Percentiles rank a stretch among this genome's conserved stretches.
These are phyloP conservation scores for Oncorhynchus gorbuscha DNA, from an alignment of 2,113 vertebrate genomes.

Conservation along the genomic window DNA sequence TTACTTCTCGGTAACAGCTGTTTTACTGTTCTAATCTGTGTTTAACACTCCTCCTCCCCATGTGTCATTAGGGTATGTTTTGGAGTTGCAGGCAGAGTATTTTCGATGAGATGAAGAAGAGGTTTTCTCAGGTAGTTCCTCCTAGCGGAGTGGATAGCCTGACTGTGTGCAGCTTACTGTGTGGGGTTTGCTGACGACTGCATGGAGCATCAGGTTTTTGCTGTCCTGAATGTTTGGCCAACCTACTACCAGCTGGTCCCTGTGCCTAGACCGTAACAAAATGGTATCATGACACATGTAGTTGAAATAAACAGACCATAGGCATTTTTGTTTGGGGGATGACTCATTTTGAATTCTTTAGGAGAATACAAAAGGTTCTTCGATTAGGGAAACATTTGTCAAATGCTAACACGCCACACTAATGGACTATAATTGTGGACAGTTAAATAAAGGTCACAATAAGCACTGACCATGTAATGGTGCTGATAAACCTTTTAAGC, in stretches of 20 bases:
- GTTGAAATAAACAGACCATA: background rate
- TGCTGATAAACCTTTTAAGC: background rate
- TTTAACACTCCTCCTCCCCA: slow-evolving; percentile 49
- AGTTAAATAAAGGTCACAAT: background rate
- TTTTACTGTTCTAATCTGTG: slow-evolving; percentile 23
- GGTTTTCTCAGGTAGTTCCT: slow-evolving; percentile 88
- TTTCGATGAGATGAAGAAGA: slow-evolving; percentile 98
- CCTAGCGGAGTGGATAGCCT: slow-evolving; percentile 41
- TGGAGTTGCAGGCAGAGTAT: slow-evolving; percentile 98
- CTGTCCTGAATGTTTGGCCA: no score
- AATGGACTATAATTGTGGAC: background rate
- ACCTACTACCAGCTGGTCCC: background rate
- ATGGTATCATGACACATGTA: background rate
- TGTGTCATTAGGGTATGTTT: slow-evolving; percentile 84
- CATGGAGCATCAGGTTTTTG: slow-evolving; percentile 23
- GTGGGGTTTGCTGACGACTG: background rate
- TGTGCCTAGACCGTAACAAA: background rate
- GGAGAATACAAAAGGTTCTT: background rate
- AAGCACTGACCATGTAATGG: background rate
- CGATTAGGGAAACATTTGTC: background rate
- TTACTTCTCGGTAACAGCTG: slow-evolving; percentile 8
- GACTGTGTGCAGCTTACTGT: slow-evolving; percentile 41
- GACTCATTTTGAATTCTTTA: background rate
- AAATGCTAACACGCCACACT: background rate
- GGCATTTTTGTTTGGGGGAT: background rate